Evolutionary conservation across 2,113 vertebrate species (phyloP), one percentile per base, ranked within the genome.

Genomic region (Coracopsis vasa): DNA sequence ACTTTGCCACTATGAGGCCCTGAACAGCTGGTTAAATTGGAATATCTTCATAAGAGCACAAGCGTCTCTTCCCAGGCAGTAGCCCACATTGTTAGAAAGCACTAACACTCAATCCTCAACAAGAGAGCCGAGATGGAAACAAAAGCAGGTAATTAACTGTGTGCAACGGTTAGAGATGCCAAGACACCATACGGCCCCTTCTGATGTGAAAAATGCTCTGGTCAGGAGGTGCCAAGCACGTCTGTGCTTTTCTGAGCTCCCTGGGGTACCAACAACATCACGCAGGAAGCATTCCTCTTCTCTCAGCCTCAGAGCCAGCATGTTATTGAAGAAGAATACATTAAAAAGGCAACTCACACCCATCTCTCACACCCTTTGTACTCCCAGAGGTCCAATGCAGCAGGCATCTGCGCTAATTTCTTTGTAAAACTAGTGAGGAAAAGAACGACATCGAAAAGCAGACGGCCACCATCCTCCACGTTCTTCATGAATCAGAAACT

Each of bases 71-170:
- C 44, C n/a, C 81, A 56, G 66, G 85, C 66, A 71, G 51, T 35
- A 90, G 51, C 17, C 29, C 18, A 16, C 85, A 19, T 28, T 69
- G 81, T 64, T 75, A 61, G 70, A 92, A 60, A 75, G 85, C 78
- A 91, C 1, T 71, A 74, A 44, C 33, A 28, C 70, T 72, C 44
- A 28, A 44, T 64, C 53, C 27, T 56, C 33, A 24, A 12, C 44
- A 3, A 2, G 37, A 79, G 42, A 35, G 81, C 73, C 67, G 74
- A 81, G 61, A 51, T 6, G 28, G 85, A 77, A 92, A 95, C 88
- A 93, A 97, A 93, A 56, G 66, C 70, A 72, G 56, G 78, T 89
- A 94, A 97, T 95, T 92, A 97, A 82, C 56, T 51, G 42, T 4
- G 24, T 91, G 48, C 61, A 64, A 45, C 0, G 2, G 21, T 64